phyloP scores from a whole-genome alignment of 64 coral and sea anemone species.

The Dendrophyllia cribrosa region DNA sequence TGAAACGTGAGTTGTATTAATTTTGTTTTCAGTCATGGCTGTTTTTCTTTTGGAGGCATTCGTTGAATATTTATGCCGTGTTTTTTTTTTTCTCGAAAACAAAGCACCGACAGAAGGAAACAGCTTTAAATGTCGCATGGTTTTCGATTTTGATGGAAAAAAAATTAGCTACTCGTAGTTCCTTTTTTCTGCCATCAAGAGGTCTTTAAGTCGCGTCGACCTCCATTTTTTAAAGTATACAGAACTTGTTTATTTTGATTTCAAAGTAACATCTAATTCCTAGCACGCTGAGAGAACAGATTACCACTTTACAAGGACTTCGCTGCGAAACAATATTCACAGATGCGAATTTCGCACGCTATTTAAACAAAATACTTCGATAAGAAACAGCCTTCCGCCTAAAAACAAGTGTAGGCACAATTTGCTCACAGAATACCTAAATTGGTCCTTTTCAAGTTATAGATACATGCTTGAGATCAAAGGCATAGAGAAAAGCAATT shows the following conservation, averaged over 20 bases:
- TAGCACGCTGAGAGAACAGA: conserved; percentile 23
- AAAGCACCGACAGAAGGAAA: conserved; percentile 36
- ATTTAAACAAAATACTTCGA: conserved; percentile 46
- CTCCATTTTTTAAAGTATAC: conserved; percentile 8
- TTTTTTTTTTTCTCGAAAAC: not conserved
- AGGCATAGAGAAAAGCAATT: not conserved
- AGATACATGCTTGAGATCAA: conserved; percentile 46
- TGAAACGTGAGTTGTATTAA: conserved; percentile 37
- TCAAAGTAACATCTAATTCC: conserved; percentile 46
- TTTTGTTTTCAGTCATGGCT: not conserved
- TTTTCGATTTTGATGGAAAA: not conserved
- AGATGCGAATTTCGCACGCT: conserved; percentile 47
- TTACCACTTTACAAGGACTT: conserved; percentile 36
- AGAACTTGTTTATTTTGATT: conserved; percentile 59
- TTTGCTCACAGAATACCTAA: conserved; percentile 34
- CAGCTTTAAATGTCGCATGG: conserved; percentile 25
- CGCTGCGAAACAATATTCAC: conserved; percentile 47
- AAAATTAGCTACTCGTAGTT: not conserved
- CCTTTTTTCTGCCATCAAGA: conserved; percentile 15
- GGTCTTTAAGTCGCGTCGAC: conserved; percentile 20
- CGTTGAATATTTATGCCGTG: conserved; percentile 51
- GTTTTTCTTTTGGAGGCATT: conserved; percentile 40
- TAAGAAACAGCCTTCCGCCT: conserved; percentile 53
- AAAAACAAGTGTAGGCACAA: conserved; percentile 25
- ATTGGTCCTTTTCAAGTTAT: conserved; percentile 37